Evolutionary conservation across 2,888 invertebrate species (phyloP).

Genomic region (Sabatieria punctata): DNA sequence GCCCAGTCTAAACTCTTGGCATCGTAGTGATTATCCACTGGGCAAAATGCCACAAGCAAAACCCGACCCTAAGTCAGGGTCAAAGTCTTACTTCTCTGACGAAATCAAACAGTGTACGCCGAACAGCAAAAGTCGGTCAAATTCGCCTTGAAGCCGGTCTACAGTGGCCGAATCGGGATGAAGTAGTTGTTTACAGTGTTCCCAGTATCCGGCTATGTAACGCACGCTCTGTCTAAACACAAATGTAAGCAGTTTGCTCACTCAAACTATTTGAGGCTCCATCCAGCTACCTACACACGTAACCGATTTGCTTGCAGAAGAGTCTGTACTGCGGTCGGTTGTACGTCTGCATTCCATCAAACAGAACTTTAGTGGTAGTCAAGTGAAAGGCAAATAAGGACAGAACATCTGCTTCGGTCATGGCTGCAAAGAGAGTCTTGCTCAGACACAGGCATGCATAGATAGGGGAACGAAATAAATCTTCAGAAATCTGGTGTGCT

Average conservation of each 20-base stretch:
- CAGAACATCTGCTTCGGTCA: constrained; percentile 12
- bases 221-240: constrained; percentile 18
- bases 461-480: too few relatives aligned
- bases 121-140: constrained; percentile 22
- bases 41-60: not conserved
- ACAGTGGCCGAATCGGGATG: not conserved
- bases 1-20: constrained; percentile 18
- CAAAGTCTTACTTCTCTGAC: constrained; percentile 13
- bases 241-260: not conserved
- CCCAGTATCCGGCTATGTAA: constrained; percentile 21
- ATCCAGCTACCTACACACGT: constrained; percentile 17
- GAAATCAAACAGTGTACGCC: constrained; percentile 20
- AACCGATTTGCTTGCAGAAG: constrained; percentile 24
- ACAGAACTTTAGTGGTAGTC: constrained; percentile 17
- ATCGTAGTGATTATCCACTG: not conserved
- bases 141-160: constrained; percentile 20
- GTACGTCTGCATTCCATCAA: constrained; percentile 24
- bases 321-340: constrained; percentile 16
- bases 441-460: not conserved
- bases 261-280: not conserved
- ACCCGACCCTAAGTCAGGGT: not conserved
- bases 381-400: constrained; percentile 19
- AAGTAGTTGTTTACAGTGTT: constrained; percentile 1
- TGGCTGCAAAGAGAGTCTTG: not conserved
- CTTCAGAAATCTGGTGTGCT: too few relatives aligned